Percentiles rank a stretch among this genome's conserved stretches.
Conservation (phyloP, 2,888 invertebrate species). For the Brenthis daphne region DNA sequence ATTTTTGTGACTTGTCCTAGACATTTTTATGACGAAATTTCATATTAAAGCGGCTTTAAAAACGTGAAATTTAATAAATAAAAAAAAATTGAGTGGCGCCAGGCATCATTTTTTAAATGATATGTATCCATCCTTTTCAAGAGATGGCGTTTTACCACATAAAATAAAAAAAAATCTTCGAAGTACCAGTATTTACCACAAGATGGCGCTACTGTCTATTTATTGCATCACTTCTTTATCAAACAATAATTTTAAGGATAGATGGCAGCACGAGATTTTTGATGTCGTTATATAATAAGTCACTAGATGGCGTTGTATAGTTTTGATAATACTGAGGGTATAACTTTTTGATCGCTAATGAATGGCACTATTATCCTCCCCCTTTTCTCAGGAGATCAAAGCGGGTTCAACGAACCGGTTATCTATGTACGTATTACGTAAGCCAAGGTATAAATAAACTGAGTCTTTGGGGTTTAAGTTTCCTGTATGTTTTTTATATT, state of each 20-base stretch:
- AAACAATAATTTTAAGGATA: not conserved
- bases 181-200: not conserved
- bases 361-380: slow-evolving; percentile 7
- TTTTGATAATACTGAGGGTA: not conserved
- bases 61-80: too few species aligned
- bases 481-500: not conserved
- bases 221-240: not conserved
- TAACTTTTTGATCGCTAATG: not conserved
- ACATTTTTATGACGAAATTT: too few species aligned
- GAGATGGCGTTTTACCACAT: not conserved
- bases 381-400: slow-evolving; percentile 18
- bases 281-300: not conserved
- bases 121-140: too few species aligned
- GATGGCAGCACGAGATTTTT: not conserved
- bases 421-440: not conserved
- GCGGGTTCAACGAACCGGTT: slow-evolving; percentile 18
- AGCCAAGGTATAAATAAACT: slow-evolving; percentile 2
- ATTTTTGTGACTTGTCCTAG: too few species aligned
- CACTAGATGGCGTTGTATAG: slow-evolving; percentile 9
- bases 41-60: too few species aligned
- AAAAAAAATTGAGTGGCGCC: too few species aligned
- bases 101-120: too few species aligned
- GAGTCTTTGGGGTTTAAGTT: not conserved
- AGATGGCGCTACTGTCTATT: slow-evolving; percentile 2
- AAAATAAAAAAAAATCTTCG: not conserved